phyloP scores from a whole-genome alignment of 2,888 invertebrate species.

The Cartodere bifasciata region DNA sequence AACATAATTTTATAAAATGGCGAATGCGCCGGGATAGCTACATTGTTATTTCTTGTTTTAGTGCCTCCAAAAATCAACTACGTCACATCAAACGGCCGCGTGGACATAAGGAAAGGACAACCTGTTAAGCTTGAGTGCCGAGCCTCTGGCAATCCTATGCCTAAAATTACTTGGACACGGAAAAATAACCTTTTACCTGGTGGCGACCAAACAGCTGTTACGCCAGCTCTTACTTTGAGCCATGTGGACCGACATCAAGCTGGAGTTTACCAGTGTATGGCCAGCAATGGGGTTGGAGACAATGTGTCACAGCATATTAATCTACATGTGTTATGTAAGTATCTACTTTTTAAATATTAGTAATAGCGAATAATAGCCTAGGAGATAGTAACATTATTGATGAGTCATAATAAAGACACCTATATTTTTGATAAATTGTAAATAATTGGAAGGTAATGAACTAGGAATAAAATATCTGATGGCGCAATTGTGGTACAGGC shows the following conservation, averaged over 20 bases:
- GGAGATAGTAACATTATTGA: too few species aligned
- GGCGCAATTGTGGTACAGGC: too few species aligned
- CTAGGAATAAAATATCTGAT: too few species aligned
- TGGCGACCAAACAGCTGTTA: constrained; percentile 48
- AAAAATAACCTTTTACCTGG: constrained; percentile 41
- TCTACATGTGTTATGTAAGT: constrained; percentile 52
- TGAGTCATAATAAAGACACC: too few species aligned
- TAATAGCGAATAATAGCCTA: too few species aligned
- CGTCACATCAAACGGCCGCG: constrained; percentile 47
- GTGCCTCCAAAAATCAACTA: constrained; percentile 52
- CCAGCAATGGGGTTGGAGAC: constrained; percentile 49
- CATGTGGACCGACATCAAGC: constrained; percentile 50
- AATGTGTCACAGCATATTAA: constrained; percentile 47
- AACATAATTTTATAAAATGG: too few species aligned
- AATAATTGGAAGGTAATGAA: too few species aligned
- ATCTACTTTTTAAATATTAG: constrained; percentile 11
- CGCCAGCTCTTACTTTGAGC: constrained; percentile 45
- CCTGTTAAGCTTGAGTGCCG: constrained; percentile 39
- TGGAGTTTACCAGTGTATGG: constrained; percentile 49
- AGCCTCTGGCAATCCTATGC: constrained; percentile 40
- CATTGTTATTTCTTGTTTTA: constrained; percentile 34
- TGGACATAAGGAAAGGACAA: constrained; percentile 46
- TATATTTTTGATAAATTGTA: too few species aligned
- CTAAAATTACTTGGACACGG: constrained; percentile 41
- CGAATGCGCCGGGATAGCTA: too few species aligned